Conservation (phyloP, 2,797 vertebrate species). For the Delichon dasypus region DNA sequence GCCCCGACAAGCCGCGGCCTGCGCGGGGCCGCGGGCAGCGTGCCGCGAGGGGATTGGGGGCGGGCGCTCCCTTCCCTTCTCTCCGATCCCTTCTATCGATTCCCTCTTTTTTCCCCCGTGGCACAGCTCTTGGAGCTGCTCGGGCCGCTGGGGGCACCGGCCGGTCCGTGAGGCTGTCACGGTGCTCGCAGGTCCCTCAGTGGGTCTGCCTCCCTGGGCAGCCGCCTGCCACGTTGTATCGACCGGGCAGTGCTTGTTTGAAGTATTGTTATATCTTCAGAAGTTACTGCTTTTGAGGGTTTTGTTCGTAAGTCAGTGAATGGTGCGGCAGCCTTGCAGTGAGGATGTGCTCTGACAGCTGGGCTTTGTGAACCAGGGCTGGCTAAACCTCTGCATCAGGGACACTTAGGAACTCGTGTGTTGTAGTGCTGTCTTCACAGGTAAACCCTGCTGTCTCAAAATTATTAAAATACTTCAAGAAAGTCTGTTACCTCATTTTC, state of each 20-base stretch:
- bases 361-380: background rate
- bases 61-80: background rate
- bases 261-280: background rate
- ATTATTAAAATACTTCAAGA: background rate
- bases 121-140: background rate
- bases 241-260: rapidly evolving
- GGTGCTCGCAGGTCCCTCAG: background rate
- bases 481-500: rapidly evolving
- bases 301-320: background rate
- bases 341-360: background rate
- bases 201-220: background rate
- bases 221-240: background rate
- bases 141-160: background rate
- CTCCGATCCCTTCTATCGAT: background rate
- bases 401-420: background rate
- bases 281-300: background rate
- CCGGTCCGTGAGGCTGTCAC: background rate
- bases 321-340: background rate
- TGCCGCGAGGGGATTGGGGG: background rate
- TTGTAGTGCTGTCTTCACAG: background rate
- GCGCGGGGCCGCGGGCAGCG: background rate
- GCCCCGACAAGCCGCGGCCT: background rate
- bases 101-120: background rate
- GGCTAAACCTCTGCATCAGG: background rate
- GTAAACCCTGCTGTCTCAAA: background rate